phyloP scores from a whole-genome alignment of 2,797 vertebrate species.

The Falco peregrinus region DNA sequence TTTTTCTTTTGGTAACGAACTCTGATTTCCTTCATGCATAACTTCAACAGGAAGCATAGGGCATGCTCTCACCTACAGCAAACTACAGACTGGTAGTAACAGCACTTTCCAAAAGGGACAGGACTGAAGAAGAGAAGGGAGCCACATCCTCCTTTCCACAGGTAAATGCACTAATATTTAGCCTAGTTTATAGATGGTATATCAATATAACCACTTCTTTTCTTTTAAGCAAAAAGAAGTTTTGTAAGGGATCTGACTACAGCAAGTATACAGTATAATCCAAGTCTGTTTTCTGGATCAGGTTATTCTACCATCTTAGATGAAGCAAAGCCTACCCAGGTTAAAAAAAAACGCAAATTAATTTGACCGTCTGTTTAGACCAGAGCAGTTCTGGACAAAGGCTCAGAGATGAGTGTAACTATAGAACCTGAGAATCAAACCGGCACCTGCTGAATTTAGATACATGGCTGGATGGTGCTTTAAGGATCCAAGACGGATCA shows the following conservation, averaged over 20 bases:
- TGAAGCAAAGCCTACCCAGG: background rate
- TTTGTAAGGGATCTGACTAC: background rate
- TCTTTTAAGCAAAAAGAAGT: background rate
- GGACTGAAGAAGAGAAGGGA: background rate
- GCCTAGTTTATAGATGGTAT: background rate
- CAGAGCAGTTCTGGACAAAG: background rate
- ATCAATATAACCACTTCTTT: background rate
- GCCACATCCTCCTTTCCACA: background rate
- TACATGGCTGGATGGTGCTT: background rate
- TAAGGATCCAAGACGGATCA: background rate
- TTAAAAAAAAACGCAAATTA: background rate
- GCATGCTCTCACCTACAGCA: background rate
- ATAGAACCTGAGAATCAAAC: background rate
- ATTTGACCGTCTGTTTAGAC: background rate
- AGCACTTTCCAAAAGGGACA: background rate
- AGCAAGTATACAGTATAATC: background rate
- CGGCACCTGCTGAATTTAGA: background rate
- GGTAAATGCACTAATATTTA: background rate
- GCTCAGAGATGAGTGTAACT: background rate
- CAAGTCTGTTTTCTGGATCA: background rate
- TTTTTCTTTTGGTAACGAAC: background rate
- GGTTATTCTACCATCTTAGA: background rate
- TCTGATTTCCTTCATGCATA: background rate
- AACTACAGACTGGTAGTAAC: background rate
- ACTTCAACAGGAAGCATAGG: background rate